A percentile compares a stretch with the other conserved stretches of the same genome.
phyloP scores from a whole-genome alignment of 2,113 vertebrate genomes.

The Uria aalge region DNA sequence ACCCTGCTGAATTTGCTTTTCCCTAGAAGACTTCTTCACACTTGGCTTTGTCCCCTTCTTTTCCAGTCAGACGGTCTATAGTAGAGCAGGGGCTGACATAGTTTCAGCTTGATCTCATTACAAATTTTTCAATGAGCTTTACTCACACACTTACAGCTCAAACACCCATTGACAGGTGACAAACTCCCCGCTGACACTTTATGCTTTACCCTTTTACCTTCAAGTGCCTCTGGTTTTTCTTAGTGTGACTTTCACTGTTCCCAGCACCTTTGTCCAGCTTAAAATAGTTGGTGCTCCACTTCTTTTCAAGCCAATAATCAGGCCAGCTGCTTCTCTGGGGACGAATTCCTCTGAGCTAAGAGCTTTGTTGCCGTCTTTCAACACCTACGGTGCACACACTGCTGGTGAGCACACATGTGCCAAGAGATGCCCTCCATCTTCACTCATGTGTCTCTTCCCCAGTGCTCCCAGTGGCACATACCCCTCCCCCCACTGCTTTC shows the following conservation, averaged over 20 bases:
- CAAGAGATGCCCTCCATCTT: not conserved
- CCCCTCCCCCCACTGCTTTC: accelerated
- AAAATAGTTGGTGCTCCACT: not conserved
- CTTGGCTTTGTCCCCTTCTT: not conserved
- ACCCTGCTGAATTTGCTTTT: not conserved
- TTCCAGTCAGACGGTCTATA: not conserved
- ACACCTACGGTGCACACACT: no score
- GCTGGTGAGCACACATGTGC: accelerated
- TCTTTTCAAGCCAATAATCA: not conserved
- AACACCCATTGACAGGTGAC: not conserved
- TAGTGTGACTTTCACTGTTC: not conserved
- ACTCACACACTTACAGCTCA: not conserved
- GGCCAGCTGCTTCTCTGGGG: not conserved
- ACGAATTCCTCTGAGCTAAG: not conserved
- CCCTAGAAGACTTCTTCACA: not conserved
- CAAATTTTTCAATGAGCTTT: not conserved
- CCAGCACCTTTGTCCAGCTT: not conserved
- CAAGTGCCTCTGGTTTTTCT: not conserved
- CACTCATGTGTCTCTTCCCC: accelerated
- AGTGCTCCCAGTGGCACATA: not conserved
- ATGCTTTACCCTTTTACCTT: not conserved
- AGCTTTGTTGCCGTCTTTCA: not conserved
- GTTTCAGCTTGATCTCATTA: not conserved
- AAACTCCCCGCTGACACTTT: not conserved
- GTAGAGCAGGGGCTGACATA: not conserved